phyloP scores from a whole-genome alignment of 2,797 vertebrate genomes.

The Sparidentex hasta region DNA sequence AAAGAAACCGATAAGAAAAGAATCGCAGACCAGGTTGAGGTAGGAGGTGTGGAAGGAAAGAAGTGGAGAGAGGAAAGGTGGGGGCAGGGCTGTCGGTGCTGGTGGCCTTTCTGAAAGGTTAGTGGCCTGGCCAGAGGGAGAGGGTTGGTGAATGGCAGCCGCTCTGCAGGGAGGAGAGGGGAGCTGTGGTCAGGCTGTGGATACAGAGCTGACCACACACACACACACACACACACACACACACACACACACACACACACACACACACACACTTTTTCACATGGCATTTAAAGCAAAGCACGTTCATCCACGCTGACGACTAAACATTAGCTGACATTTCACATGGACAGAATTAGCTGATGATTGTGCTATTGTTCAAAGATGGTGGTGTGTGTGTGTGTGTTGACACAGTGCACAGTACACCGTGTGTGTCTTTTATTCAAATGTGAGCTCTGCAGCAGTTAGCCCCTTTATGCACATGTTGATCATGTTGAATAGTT shows the following conservation, averaged over 20 bases:
- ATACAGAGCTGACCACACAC: not conserved
- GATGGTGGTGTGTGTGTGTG: not conserved
- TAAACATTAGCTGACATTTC: conserved; percentile 69
- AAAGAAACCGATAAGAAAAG: conserved; percentile 3
- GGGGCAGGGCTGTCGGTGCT: conserved; percentile 1
- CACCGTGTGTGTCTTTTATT: not conserved
- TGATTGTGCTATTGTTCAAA: conserved; percentile 30
- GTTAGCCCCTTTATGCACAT: not conserved
- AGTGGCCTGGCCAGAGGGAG: conserved; percentile 48
- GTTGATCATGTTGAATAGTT: conserved; percentile 1
- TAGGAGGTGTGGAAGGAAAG: not conserved
- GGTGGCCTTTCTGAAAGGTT: conserved; percentile 68
- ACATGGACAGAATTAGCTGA: conserved; percentile 28
- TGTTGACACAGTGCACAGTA: not conserved
- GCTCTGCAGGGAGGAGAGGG: conserved; percentile 41
- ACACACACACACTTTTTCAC: conserved; percentile 17
- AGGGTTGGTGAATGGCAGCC: conserved; percentile 48
- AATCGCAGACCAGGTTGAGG: not conserved
- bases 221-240: conserved; percentile 36
- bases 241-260: conserved; percentile 1
- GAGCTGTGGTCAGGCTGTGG: conserved; percentile 16
- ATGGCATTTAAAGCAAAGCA: conserved; percentile 62
- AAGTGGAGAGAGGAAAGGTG: not conserved
- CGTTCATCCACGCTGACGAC: conserved; percentile 24
- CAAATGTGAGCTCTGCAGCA: not conserved